Evolutionary conservation across 2,113 vertebrate species (phyloP).

Genomic region (Nipponia nippon): DNA sequence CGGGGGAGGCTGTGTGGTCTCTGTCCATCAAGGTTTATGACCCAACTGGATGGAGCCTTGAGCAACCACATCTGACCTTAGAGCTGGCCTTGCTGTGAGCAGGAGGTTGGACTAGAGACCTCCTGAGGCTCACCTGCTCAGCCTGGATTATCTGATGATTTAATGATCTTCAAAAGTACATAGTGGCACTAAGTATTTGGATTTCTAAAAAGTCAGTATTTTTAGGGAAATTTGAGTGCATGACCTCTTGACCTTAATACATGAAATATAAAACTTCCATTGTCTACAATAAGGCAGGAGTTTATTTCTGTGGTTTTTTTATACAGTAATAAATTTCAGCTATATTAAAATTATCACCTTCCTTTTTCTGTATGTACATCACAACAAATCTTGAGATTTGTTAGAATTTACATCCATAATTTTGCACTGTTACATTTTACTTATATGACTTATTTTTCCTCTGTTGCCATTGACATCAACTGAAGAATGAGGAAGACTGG

Average conservation of each 20-base stretch:
- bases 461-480: not conserved
- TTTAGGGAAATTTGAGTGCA: not conserved
- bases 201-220: not conserved
- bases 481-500: not conserved
- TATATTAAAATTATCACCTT: not conserved
- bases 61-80: not conserved
- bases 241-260: not conserved
- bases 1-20: not conserved
- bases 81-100: not conserved
- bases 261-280: not conserved
- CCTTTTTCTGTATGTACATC: not conserved
- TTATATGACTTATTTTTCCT: not conserved
- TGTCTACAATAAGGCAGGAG: not conserved
- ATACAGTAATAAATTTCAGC: not conserved
- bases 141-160: not conserved
- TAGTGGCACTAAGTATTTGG: too few relatives aligned
- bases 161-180: not conserved
- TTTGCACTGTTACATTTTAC: not conserved
- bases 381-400: not conserved
- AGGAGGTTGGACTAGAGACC: not conserved
- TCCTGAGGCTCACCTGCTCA: not conserved
- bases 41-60: not conserved
- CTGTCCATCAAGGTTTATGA: not conserved
- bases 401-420: not conserved
- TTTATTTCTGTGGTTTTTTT: not conserved